Conservation (phyloP, 2,113 vertebrate genomes). For the Prionailurus viverrinus region DNA sequence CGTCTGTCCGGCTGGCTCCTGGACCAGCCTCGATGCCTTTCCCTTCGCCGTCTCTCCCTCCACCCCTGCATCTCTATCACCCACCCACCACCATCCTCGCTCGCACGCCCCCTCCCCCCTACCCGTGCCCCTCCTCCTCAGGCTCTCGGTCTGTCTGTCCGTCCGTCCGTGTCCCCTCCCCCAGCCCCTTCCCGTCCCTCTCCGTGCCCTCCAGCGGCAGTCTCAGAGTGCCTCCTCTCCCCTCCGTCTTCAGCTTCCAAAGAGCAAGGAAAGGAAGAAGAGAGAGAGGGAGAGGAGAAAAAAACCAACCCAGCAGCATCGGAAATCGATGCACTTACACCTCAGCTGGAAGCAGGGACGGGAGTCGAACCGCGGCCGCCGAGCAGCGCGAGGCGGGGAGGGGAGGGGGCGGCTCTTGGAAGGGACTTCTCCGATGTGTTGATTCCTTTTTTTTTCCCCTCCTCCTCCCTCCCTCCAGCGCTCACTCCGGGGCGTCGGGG, state of each 20-base stretch:
- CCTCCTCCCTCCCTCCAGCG: slow-evolving; percentile 84
- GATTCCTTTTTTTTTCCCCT: slow-evolving; percentile 81
- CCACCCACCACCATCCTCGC: neutral
- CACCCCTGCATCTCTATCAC: neutral
- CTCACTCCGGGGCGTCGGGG: slow-evolving; percentile 84
- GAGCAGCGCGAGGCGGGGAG: slow-evolving; percentile 81
- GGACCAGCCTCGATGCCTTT: slow-evolving; percentile 45
- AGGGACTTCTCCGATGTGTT: slow-evolving; percentile 84
- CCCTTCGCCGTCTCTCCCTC: slow-evolving; percentile 45
- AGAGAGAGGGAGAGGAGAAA: slow-evolving; percentile 61
- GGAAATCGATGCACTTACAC: slow-evolving; percentile 86
- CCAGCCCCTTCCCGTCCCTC: slow-evolving; percentile 70
- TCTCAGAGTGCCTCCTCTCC: slow-evolving; percentile 73
- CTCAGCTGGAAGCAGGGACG: slow-evolving; percentile 85
- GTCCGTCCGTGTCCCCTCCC: slow-evolving; percentile 73
- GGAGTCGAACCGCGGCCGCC: slow-evolving; percentile 85
- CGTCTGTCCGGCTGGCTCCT: slow-evolving; percentile 30
- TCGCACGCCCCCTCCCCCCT: slow-evolving; percentile 35
- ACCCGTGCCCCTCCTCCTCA: slow-evolving; percentile 4
- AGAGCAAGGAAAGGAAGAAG: slow-evolving; percentile 76
- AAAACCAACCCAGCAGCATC: slow-evolving; percentile 81
- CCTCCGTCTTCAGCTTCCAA: slow-evolving; percentile 74
- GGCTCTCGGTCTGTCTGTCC: slow-evolving; percentile 43
- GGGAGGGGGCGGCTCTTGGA: slow-evolving; percentile 83
- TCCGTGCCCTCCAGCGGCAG: slow-evolving; percentile 73